A percentile compares a stretch with the other conserved stretches of the same genome.
phyloP scores from a whole-genome alignment of 2,113 vertebrate species.

The Sinocyclocheilus grahami region DNA sequence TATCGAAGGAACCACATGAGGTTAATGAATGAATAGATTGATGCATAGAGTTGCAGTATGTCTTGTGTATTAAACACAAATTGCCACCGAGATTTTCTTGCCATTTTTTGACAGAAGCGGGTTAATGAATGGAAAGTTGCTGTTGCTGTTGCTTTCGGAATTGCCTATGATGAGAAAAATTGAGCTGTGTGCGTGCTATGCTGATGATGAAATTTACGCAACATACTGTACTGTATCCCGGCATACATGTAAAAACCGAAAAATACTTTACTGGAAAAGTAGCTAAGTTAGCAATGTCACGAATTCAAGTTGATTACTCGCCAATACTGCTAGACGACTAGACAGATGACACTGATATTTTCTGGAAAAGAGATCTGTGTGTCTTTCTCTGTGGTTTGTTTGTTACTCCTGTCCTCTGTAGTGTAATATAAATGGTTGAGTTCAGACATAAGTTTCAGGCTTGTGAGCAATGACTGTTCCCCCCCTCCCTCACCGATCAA shows the following conservation, averaged over 20 bases:
- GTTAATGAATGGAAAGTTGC: slow-evolving; percentile 56
- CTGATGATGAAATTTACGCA: too few species aligned
- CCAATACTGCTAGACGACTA: too few species aligned
- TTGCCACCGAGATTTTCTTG: neutral
- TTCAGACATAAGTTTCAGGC: slow-evolving; percentile 15
- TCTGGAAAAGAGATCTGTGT: neutral
- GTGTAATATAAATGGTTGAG: slow-evolving; percentile 4
- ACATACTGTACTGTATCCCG: too few species aligned
- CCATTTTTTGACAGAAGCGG: slow-evolving; percentile 22
- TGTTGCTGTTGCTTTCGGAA: slow-evolving; percentile 13
- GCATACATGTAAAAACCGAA: too few species aligned
- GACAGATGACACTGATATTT: neutral
- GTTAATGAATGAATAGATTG: slow-evolving; percentile 20
- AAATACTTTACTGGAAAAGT: too few species aligned
- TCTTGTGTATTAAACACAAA: slow-evolving; percentile 13
- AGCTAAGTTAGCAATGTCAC: too few species aligned
- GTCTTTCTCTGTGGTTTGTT: neutral
- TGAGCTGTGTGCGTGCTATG: too few species aligned
- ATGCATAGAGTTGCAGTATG: neutral
- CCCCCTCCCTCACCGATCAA: neutral
- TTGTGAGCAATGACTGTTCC: slow-evolving; percentile 15
- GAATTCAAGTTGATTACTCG: too few species aligned
- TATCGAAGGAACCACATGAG: neutral
- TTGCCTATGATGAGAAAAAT: too few species aligned
- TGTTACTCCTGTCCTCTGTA: neutral